phyloP scores from a whole-genome alignment of 2,113 vertebrate genomes.

The Syngnathus scovelli region DNA sequence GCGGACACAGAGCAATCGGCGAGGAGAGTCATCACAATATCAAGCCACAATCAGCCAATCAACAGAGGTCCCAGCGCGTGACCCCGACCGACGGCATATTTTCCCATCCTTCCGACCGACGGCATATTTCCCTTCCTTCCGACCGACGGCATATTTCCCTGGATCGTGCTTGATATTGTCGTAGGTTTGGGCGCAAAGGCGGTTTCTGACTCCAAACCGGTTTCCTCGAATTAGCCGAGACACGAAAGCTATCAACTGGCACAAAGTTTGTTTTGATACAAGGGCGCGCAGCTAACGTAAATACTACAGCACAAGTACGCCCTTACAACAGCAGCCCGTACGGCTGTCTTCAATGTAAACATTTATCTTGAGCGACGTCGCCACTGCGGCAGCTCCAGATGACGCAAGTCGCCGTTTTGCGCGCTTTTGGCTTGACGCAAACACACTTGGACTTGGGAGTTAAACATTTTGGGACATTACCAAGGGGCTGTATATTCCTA shows the following conservation, averaged over 20 bases:
- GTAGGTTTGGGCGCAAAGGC: not conserved
- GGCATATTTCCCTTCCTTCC: not conserved
- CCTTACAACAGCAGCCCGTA: slow-evolving; percentile 61
- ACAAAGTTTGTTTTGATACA: slow-evolving; percentile 40
- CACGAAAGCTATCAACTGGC: slow-evolving; percentile 29
- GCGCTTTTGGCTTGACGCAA: not conserved
- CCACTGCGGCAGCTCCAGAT: not conserved
- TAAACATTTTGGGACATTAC: not conserved
- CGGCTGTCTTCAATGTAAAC: slow-evolving; percentile 50
- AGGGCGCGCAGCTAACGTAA: slow-evolving; percentile 36
- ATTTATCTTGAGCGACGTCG: too few species aligned
- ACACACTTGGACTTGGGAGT: slow-evolving; percentile 1
- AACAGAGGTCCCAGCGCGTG: slow-evolving; percentile 8
- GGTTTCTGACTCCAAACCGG: not conserved
- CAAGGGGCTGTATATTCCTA: too few species aligned
- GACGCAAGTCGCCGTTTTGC: not conserved
- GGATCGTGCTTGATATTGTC: not conserved
- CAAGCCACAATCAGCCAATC: slow-evolving; percentile 12
- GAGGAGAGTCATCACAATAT: slow-evolving; percentile 8
- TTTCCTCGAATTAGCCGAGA: not conserved
- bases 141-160: too few species aligned
- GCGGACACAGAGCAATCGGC: slow-evolving; percentile 5
- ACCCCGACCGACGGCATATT: not conserved
- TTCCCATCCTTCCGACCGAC: not conserved
- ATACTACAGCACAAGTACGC: slow-evolving; percentile 48